Base-by-base conservation (phyloP, 2,888 invertebrate species). In the Drosophila kambysellisi region DNA sequence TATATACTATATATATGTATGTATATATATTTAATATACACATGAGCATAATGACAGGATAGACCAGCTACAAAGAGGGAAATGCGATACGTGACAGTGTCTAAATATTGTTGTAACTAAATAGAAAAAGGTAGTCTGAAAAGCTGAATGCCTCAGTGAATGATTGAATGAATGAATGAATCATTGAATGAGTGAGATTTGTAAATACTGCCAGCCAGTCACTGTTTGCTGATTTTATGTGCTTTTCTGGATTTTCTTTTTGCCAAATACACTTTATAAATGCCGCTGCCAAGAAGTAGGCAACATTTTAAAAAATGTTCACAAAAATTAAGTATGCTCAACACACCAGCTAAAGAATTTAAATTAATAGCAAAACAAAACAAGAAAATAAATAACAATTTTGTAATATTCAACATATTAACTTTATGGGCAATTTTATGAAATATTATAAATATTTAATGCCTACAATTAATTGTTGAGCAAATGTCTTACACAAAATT, bases 91-190 rank as follows among this genome's bases (percentile, higher is more conserved):
- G 60, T 64, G 75, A 63, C 43, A 54, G 39, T 74, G 54, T 73
- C 74, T 70, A 61, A 72, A 70, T 72, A 84, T 74, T 74, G 69
- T 61, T 70, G 63, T 61, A 66, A 74, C 72, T 74, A 73, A 67
- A 79, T 72, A 60, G 54, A 41, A 51, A 61, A 25, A 20, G 17
- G 2, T 35, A n/a, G 25, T 25, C 25, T 25, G 25, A 25, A 25
- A 25, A 25, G 29, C n/a, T 52, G 35, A 33, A 35, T 56, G 58
- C 41, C 52, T 74, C 56, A 62, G 52, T 74, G 39, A 33, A 30
- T 54, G 53, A 69, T 37, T 63, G 58, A 64, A 57, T 66, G 62
- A 43, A 35, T 66, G 62, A 43, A 35, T 76, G 39, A 35, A 37
- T 56, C 1, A 25, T 53, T 58, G 59, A 63, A 58, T 59, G 53